Evolutionary conservation across 2,888 invertebrate genomes (phyloP).

Genomic region (Entomobrya multifasciata): DNA sequence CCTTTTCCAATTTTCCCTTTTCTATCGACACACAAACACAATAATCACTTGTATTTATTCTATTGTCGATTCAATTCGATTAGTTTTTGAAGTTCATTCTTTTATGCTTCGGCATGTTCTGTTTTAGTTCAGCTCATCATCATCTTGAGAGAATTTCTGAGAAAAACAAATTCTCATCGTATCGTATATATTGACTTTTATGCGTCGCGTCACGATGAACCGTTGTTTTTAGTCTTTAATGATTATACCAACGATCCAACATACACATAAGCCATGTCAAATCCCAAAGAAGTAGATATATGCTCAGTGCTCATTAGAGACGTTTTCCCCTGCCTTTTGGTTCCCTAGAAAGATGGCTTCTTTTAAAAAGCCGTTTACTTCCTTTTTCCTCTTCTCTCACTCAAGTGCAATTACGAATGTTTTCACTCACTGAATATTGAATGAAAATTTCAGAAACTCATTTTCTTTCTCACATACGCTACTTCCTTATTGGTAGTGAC

Average conservation of each 20-base stretch:
- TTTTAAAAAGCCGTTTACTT: neutral
- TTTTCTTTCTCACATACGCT: conserved; percentile 33
- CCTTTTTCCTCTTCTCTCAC: neutral
- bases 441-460: conserved; percentile 61
- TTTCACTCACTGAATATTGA: conserved; percentile 58
- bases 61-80: no score
- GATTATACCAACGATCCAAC: neutral
- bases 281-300: neutral
- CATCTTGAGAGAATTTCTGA: no score
- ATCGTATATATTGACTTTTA: no score
- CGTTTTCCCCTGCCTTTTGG: neutral
- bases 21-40: no score
- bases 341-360: neutral
- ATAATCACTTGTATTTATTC: no score
- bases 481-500: conserved; percentile 24
- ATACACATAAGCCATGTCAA: neutral
- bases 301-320: conserved; percentile 21
- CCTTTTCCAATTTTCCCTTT: neutral
- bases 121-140: neutral
- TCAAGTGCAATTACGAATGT: conserved; percentile 66
- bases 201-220: neutral
- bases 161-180: no score
- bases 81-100: neutral
- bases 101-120: neutral
- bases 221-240: neutral